Evolutionary conservation across 2,888 invertebrate genomes (phyloP).

Genomic region (Agrochola macilenta): DNA sequence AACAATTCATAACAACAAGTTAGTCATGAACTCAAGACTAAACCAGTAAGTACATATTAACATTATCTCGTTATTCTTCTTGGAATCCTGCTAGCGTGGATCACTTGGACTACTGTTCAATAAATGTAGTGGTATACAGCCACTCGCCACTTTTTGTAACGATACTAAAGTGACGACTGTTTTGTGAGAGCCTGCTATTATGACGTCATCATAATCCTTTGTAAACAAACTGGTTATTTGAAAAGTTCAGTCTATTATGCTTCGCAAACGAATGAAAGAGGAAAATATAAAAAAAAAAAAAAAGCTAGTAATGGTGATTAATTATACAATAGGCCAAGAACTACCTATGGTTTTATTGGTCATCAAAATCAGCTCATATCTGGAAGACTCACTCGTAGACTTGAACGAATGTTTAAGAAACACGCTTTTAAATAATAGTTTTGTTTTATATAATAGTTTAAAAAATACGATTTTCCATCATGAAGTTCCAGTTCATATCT

Average conservation of each 20-base stretch:
- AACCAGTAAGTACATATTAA: neutral
- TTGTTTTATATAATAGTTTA: too few relatives aligned
- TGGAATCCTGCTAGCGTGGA: too few relatives aligned
- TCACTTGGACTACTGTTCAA: conserved; percentile 16
- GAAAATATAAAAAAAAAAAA: neutral
- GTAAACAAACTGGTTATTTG: neutral
- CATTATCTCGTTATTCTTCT: neutral
- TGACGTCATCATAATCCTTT: conserved; percentile 18
- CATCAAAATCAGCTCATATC: neutral
- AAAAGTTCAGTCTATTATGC: neutral
- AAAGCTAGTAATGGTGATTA: too few relatives aligned
- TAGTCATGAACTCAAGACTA: neutral
- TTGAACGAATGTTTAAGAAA: neutral
- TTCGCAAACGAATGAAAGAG: neutral
- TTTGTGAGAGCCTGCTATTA: conserved; percentile 24
- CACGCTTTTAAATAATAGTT: too few relatives aligned
- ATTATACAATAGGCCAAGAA: too few relatives aligned
- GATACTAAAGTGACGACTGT: conserved; percentile 33
- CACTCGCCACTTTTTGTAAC: conserved; percentile 31
- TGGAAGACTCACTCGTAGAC: neutral
- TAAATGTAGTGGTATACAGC: neutral
- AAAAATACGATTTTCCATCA: too few relatives aligned
- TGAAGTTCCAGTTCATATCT: too few relatives aligned
- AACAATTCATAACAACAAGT: too few relatives aligned
- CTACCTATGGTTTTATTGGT: too few relatives aligned